Conservation (phyloP, 1,140 invertebrate genomes). For the Wasmannia auropunctata region DNA sequence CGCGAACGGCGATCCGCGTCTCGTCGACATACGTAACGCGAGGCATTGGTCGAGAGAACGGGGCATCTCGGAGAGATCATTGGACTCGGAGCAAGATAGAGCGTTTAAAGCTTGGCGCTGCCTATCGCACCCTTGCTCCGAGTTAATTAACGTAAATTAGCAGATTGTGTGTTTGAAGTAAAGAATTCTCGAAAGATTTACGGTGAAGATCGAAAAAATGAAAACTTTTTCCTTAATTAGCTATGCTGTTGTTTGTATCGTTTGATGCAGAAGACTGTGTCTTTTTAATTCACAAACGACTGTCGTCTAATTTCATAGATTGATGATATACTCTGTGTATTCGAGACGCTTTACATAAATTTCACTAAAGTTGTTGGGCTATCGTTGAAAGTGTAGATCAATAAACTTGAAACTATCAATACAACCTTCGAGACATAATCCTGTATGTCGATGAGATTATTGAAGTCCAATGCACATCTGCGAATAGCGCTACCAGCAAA, state of each 20-base stretch:
- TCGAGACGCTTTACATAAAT: neutral
- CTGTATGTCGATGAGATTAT: constrained; percentile 30
- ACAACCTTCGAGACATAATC: neutral
- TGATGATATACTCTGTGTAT: neutral
- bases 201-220: neutral
- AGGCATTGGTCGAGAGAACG: neutral
- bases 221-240: neutral
- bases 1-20: neutral
- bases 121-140: neutral
- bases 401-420: neutral
- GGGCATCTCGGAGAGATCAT: neutral
- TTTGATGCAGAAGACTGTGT: neutral
- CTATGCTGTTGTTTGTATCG: neutral
- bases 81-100: neutral
- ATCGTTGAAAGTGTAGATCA: neutral
- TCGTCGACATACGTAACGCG: neutral
- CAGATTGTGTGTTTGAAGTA: neutral
- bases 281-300: neutral
- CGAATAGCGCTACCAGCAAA: neutral
- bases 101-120: neutral
- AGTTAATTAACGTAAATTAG: neutral
- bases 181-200: neutral
- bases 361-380: neutral
- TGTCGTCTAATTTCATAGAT: neutral
- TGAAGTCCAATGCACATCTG: neutral